Conservation (phyloP, 2,797 vertebrate species). For the Avahi laniger region DNA sequence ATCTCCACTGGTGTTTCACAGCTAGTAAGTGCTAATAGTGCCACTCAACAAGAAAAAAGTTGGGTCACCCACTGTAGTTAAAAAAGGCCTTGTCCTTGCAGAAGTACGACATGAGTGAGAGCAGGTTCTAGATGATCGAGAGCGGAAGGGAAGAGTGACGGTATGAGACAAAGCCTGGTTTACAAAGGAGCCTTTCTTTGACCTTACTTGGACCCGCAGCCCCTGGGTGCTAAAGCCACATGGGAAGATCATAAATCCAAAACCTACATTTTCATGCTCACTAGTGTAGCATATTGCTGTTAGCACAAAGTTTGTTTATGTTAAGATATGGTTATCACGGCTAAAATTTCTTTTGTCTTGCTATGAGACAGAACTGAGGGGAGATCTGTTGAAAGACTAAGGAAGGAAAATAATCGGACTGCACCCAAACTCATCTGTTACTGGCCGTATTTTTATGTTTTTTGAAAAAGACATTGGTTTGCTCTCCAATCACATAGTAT, state of each 20-base stretch:
- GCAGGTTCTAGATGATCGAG: background rate
- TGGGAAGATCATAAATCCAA: background rate
- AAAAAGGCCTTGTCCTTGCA: background rate
- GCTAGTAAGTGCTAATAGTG: background rate
- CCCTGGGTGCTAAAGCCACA: background rate
- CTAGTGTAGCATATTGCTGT: background rate
- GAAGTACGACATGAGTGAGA: background rate
- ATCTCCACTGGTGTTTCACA: background rate
- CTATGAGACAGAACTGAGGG: background rate
- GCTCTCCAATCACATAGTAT: background rate
- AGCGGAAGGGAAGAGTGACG: background rate
- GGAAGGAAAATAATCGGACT: background rate
- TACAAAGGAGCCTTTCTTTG: background rate
- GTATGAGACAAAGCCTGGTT: background rate
- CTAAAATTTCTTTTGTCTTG: background rate
- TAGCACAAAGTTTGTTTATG: background rate
- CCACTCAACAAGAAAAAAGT: background rate
- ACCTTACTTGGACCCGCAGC: background rate
- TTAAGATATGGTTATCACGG: background rate
- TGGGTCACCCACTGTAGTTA: background rate
- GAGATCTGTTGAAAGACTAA: background rate
- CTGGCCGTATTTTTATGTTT: background rate
- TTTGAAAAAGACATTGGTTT: slow-evolving; percentile 7
- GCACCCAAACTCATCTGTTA: background rate
- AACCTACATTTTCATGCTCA: background rate